A percentile compares a stretch with the other conserved stretches of the same genome.
Conservation (phyloP, 2,113 vertebrate genomes). For the Sitta europaea region DNA sequence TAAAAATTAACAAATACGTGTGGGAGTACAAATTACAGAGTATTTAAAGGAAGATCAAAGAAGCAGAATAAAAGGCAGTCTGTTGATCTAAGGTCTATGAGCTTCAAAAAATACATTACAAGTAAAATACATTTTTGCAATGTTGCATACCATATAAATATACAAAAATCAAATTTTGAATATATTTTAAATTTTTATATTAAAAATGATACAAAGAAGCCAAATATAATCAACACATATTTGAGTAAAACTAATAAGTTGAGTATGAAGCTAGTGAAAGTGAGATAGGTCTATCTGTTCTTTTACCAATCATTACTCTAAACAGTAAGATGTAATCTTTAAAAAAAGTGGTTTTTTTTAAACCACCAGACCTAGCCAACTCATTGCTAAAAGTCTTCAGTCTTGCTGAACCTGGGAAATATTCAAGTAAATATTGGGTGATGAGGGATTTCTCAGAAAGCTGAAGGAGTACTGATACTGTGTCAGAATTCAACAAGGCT, state of each 20-base stretch:
- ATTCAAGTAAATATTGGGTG: neutral
- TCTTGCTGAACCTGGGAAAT: neutral
- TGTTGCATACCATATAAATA: neutral
- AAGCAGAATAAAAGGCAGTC: neutral
- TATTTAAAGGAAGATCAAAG: neutral
- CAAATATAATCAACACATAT: neutral
- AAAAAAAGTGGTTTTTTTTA: neutral
- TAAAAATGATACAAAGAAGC: neutral
- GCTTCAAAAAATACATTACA: neutral
- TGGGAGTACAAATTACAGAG: neutral
- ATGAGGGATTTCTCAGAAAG: neutral
- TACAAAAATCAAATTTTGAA: neutral
- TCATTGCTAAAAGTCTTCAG: neutral
- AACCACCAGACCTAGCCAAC: neutral
- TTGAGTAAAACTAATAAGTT: neutral
- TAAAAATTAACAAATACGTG: neutral
- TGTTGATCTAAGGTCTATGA: neutral
- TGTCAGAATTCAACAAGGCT: neutral
- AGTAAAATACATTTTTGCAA: neutral
- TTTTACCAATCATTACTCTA: neutral
- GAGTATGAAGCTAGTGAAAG: neutral
- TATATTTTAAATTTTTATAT: neutral
- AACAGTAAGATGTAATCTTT: neutral
- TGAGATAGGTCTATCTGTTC: neutral
- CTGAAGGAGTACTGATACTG: neutral